phyloP scores from a whole-genome alignment of 2,797 vertebrate genomes.

The Pagetopsis macropterus region DNA sequence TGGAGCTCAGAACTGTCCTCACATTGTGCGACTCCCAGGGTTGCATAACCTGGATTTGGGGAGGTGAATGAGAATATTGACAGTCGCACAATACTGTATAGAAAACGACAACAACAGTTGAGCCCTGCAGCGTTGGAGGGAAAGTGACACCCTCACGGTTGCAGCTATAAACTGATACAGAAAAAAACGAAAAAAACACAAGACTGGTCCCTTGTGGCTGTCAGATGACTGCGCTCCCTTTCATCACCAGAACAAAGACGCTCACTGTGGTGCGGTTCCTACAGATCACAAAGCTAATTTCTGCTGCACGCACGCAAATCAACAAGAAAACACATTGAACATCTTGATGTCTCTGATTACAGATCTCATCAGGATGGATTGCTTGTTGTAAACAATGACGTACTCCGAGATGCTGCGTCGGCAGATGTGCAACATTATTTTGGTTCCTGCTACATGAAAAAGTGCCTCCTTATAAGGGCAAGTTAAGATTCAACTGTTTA shows the following conservation, averaged over 20 bases:
- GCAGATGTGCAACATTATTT: constrained; percentile 1
- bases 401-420: constrained; percentile 8
- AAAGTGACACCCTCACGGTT: constrained; percentile 33
- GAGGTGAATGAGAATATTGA: constrained; percentile 59
- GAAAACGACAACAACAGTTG: constrained; percentile 14
- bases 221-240: constrained; percentile 60
- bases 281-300: constrained; percentile 49
- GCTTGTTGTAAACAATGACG: constrained; percentile 16
- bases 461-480: not conserved
- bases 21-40: constrained; percentile 47
- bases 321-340: constrained; percentile 25
- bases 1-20: constrained; percentile 45
- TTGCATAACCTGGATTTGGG: constrained; percentile 38
- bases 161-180: constrained; percentile 28
- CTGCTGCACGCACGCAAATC: constrained; percentile 40
- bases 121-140: constrained; percentile 28
- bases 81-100: constrained; percentile 25
- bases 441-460: not conserved
- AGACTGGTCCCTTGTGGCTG: constrained; percentile 36
- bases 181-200: constrained; percentile 27
- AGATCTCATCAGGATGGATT: constrained; percentile 20
- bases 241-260: constrained; percentile 64
- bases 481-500: not conserved
- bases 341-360: constrained; percentile 34
- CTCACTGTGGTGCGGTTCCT: constrained; percentile 59